Conservation (phyloP, 2,113 vertebrate genomes). For the Oncorhynchus mykiss region DNA sequence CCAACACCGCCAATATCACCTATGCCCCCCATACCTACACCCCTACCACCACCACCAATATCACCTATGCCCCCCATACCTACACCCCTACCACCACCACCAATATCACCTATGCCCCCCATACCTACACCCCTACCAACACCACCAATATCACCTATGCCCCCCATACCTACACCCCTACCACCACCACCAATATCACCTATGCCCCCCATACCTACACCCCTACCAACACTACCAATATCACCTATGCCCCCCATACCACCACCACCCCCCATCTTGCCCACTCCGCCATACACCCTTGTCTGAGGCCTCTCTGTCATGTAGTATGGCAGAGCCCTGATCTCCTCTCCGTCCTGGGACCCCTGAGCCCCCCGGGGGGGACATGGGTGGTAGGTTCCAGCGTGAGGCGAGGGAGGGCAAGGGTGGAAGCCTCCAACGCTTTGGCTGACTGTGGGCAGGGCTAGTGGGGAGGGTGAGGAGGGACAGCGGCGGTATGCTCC, state of each 20-base stretch:
- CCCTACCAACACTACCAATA: neutral
- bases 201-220: too few relatives aligned
- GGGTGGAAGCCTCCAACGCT: slow-evolving; percentile 57
- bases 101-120: too few relatives aligned
- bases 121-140: neutral
- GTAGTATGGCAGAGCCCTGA: slow-evolving; percentile 67
- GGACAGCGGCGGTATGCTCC: slow-evolving; percentile 60
- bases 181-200: neutral
- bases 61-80: too few relatives aligned
- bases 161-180: neutral
- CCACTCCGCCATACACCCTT: slow-evolving; percentile 50
- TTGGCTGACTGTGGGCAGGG: slow-evolving; percentile 80
- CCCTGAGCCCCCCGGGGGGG: slow-evolving; percentile 68
- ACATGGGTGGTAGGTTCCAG: slow-evolving; percentile 66
- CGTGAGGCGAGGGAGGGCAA: slow-evolving; percentile 75
- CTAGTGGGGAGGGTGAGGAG: slow-evolving; percentile 79
- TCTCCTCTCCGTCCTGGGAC: slow-evolving; percentile 76
- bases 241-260: too few relatives aligned
- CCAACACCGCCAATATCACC: slow-evolving; percentile 37
- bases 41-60: neutral
- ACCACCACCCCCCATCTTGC: slow-evolving; percentile 29
- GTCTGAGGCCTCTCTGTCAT: slow-evolving; percentile 75
- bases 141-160: slow-evolving; percentile 42
- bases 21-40: neutral
- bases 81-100: neutral